These are phyloP conservation scores for Cyphomyrus discorhynchus DNA, from an alignment of 2,113 vertebrate species.

Conservation along the genomic window DNA sequence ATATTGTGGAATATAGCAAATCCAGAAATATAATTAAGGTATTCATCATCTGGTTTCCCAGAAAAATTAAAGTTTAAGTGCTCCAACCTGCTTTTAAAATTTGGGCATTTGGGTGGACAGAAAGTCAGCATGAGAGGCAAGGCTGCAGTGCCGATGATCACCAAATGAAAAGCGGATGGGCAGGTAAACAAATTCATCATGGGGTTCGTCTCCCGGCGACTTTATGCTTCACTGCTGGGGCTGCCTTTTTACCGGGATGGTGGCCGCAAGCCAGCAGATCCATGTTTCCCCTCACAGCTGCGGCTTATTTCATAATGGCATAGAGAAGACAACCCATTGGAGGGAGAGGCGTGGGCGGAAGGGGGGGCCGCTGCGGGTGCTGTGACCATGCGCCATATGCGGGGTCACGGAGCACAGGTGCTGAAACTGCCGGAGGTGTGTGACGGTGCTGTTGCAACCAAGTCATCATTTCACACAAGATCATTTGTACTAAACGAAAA, in stretches of 20 bases:
- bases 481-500: background rate
- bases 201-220: background rate
- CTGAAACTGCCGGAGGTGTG: background rate
- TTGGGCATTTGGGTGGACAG: background rate
- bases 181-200: background rate
- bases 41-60: background rate
- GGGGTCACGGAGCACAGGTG: background rate
- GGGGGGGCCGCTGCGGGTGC: background rate
- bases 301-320: slow-evolving; percentile 18
- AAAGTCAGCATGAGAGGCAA: background rate
- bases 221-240: background rate
- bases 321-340: background rate
- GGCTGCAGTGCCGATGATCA: background rate
- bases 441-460: background rate
- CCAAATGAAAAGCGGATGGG: background rate
- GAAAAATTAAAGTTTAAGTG: background rate
- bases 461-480: background rate
- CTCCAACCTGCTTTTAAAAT: background rate
- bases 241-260: background rate
- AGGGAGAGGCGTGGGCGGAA: background rate
- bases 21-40: background rate
- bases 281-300: slow-evolving; percentile 22
- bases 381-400: background rate
- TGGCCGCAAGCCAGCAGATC: slow-evolving; percentile 10
- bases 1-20: background rate